Evolutionary conservation across 2,113 vertebrate species (phyloP).

Genomic region (Corydoras sp.): DNA sequence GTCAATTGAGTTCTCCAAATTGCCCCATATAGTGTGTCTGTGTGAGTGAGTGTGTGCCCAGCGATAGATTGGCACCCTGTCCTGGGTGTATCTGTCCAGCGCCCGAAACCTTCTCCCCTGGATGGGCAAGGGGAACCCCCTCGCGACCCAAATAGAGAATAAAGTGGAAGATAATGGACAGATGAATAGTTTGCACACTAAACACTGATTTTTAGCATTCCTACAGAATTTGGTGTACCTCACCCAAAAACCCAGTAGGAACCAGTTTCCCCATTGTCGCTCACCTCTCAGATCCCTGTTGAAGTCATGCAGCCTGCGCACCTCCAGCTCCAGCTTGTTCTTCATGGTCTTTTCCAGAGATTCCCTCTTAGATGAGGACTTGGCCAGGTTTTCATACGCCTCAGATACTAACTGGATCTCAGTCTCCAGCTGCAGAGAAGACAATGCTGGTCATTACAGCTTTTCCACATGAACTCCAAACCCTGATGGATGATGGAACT

Average conservation of each 20-base stretch:
- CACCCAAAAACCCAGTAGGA: neutral
- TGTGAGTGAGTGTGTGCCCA: no score
- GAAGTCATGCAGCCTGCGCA: constrained; percentile 94
- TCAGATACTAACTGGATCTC: constrained; percentile 96
- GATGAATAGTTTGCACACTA: no score
- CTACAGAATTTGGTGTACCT: no score
- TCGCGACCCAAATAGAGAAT: no score
- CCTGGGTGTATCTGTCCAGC: no score
- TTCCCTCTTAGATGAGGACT: constrained; percentile 93
- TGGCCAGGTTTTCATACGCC: constrained; percentile 92
- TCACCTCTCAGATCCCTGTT: constrained; percentile 95
- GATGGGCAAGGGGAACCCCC: no score
- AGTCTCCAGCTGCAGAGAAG: constrained; percentile 78
- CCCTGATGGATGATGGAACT: neutral
- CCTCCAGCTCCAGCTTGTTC: constrained; percentile 94
- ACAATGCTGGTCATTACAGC: neutral
- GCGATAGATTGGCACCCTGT: no score
- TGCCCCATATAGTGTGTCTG: no score
- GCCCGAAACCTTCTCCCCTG: no score
- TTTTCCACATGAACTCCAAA: neutral
- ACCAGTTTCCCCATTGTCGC: neutral
- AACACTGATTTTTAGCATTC: no score
- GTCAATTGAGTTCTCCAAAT: no score
- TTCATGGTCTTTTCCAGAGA: constrained; percentile 96
- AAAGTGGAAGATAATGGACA: no score